Evolutionary conservation across 2,797 vertebrate species (phyloP).

Genomic region (Anableps anableps): DNA sequence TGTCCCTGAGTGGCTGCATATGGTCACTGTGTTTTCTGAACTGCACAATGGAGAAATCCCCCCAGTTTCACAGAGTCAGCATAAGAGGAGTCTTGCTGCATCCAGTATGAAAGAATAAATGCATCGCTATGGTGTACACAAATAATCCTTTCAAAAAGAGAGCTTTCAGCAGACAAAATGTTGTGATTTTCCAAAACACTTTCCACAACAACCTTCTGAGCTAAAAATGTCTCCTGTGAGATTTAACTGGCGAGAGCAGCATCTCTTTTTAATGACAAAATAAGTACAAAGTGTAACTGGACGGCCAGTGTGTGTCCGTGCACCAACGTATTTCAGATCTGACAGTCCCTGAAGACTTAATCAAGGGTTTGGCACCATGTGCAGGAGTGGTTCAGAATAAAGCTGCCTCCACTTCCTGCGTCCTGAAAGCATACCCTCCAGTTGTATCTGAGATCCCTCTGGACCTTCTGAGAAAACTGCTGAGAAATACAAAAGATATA

Average conservation of each 20-base stretch:
- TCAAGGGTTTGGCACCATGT: neutral
- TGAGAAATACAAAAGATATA: constrained; percentile 1
- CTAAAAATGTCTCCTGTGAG: neutral
- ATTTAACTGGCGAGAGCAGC: neutral
- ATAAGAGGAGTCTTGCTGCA: neutral
- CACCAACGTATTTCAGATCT: neutral
- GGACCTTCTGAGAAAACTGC: neutral
- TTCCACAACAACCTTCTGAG: neutral
- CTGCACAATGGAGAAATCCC: neutral
- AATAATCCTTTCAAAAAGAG: neutral
- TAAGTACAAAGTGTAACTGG: neutral
- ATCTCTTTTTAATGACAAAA: neutral
- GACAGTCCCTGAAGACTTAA: neutral
- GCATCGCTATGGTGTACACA: neutral
- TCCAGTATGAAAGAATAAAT: neutral
- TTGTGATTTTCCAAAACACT: neutral
- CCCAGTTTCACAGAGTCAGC: neutral
- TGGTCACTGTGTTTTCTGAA: neutral
- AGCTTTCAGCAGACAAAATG: neutral
- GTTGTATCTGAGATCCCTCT: neutral
- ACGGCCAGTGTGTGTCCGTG: neutral
- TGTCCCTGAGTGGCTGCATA: neutral
- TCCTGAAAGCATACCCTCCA: neutral
- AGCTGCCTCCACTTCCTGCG: neutral
- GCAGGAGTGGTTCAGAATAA: neutral